These are phyloP conservation scores for Achroia grisella DNA, from an alignment of 1,140 invertebrate species.

Conservation along the genomic window DNA sequence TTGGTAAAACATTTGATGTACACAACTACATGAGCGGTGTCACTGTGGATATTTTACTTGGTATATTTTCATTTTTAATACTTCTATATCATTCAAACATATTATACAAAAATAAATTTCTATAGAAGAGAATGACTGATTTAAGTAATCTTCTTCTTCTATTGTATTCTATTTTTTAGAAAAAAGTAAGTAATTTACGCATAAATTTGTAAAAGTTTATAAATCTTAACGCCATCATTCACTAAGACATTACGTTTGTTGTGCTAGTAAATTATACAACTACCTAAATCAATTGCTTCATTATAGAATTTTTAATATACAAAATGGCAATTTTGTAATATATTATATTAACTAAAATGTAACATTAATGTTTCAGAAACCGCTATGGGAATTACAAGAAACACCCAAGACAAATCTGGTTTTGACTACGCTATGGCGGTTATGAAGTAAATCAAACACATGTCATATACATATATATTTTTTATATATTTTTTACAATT, in stretches of 20 bases:
- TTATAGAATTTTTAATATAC: too few relatives aligned
- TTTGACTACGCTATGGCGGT: conserved; percentile 83
- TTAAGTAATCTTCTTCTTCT: too few relatives aligned
- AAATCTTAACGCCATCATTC: too few relatives aligned
- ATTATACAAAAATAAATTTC: too few relatives aligned
- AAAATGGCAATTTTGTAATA: too few relatives aligned
- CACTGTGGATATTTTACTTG: conserved; percentile 91
- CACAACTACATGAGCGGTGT: conserved; percentile 89
- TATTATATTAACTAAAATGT: conserved; percentile 3
- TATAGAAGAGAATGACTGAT: too few relatives aligned
- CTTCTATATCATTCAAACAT: too few relatives aligned
- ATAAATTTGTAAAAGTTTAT: too few relatives aligned
- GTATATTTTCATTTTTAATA: conserved; percentile 64
- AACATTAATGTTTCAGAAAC: conserved; percentile 71
- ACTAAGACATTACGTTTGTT: too few relatives aligned
- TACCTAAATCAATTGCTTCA: too few relatives aligned
- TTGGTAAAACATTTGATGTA: conserved; percentile 83
- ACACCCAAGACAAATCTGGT: conserved; percentile 77
- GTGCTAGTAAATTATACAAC: too few relatives aligned
- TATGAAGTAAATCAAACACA: conserved; percentile 74
- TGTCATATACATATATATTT: neutral
- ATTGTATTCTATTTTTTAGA: too few relatives aligned
- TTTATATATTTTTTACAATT: conserved; percentile 5
- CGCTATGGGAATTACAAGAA: conserved; percentile 81
- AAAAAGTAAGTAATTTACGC: neutral